Percentiles rank a stretch among this genome's conserved stretches.
Conservation (phyloP, 2,888 invertebrate species). For the Leptinotarsa juncta region DNA sequence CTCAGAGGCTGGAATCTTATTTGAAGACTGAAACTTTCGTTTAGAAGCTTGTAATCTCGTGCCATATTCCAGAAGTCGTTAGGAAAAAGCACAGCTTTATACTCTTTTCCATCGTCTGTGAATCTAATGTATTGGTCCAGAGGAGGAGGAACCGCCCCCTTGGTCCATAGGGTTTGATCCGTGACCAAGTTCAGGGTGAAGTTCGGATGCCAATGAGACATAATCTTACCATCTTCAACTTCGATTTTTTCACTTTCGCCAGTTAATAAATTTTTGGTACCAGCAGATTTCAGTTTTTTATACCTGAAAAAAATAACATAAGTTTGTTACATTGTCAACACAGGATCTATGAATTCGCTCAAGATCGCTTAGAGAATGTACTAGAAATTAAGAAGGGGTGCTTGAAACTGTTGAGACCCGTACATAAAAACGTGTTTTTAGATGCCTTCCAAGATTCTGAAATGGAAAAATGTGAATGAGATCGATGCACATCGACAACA, state of each 20-base stretch:
- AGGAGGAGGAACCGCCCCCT: slow-evolving; percentile 91
- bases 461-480: no score
- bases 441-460: no score
- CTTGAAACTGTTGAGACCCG: no score
- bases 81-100: slow-evolving; percentile 92
- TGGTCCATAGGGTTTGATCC: slow-evolving; percentile 95
- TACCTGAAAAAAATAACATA: slow-evolving; percentile 67
- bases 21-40: slow-evolving; percentile 79
- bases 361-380: no score
- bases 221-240: slow-evolving; percentile 87
- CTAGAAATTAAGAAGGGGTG: no score
- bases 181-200: slow-evolving; percentile 94
- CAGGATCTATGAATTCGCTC: background rate
- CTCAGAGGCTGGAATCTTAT: slow-evolving; percentile 88
- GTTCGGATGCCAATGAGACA: slow-evolving; percentile 99
- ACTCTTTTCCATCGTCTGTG: slow-evolving; percentile 84
- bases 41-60: slow-evolving; percentile 90
- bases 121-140: slow-evolving; percentile 93
- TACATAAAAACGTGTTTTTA: no score
- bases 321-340: background rate
- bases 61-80: slow-evolving; percentile 99
- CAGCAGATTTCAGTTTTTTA: slow-evolving; percentile 87
- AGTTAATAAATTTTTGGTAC: slow-evolving; percentile 94
- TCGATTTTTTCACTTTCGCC: slow-evolving; percentile 85
- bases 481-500: no score